phyloP scores from a whole-genome alignment of 2,888 invertebrate genomes.

The Brachylomia viminalis region DNA sequence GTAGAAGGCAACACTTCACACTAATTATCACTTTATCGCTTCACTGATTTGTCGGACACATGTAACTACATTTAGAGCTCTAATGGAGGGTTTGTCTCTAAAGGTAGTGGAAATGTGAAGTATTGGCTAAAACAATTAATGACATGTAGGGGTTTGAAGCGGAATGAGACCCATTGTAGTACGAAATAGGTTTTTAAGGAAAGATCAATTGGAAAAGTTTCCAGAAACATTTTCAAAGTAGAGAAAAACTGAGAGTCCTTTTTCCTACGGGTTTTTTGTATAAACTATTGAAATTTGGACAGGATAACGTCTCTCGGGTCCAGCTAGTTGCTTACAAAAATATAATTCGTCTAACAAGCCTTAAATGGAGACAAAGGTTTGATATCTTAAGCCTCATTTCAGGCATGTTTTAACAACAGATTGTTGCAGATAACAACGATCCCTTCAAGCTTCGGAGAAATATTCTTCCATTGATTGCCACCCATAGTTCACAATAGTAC shows the following conservation, averaged over 20 bases:
- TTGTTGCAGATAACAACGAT: background rate
- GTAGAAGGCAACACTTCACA: conserved; percentile 44
- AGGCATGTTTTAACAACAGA: background rate
- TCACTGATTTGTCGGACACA: conserved; percentile 20
- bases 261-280: too few species aligned
- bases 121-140: background rate
- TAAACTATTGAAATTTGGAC: too few species aligned
- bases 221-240: too few species aligned
- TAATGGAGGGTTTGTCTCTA: too few species aligned
- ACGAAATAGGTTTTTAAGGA: too few species aligned
- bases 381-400: too few species aligned
- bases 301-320: too few species aligned
- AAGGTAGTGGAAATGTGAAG: background rate
- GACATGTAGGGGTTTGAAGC: background rate
- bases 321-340: too few species aligned
- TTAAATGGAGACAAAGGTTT: background rate
- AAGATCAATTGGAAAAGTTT: too few species aligned
- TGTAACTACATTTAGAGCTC: background rate
- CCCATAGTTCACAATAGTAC: conserved; percentile 15
- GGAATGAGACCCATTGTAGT: background rate
- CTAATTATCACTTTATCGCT: conserved; percentile 40
- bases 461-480: conserved; percentile 1
- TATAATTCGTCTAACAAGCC: background rate
- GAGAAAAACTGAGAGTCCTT: too few species aligned
- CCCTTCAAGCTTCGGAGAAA: background rate